Conservation (phyloP, 1,140 invertebrate species). For the Zaprionus ornatus region DNA sequence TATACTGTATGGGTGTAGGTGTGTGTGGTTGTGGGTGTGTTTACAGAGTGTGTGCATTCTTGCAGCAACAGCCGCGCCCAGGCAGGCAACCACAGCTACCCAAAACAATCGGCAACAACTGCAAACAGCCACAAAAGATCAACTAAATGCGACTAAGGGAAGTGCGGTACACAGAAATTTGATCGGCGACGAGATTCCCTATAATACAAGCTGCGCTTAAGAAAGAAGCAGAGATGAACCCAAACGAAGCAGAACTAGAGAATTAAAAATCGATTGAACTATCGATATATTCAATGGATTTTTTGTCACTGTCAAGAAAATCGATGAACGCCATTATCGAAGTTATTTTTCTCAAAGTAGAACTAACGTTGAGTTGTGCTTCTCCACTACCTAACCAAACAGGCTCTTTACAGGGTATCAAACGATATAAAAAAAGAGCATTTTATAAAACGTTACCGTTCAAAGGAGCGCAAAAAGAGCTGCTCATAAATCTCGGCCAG, state of each 20-base stretch:
- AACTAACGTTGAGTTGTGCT: too few species aligned
- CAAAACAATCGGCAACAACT: constrained; percentile 18
- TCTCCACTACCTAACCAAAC: not conserved
- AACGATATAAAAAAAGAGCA: constrained; percentile 21
- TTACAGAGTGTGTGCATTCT: constrained; percentile 26
- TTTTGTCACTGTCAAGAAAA: too few species aligned
- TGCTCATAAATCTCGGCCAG: constrained; percentile 62
- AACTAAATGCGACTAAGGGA: constrained; percentile 4
- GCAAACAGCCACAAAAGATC: constrained; percentile 12
- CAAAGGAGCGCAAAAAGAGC: constrained; percentile 54
- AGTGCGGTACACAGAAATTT: too few species aligned
- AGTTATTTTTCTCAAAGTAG: too few species aligned
- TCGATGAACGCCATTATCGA: too few species aligned
- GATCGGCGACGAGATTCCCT: not conserved
- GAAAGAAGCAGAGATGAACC: too few species aligned
- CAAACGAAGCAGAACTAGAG: too few species aligned
- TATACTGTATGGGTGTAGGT: not conserved
- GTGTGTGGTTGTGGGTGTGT: not conserved
- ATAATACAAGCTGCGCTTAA: not conserved
- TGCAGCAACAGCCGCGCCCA: constrained; percentile 24
- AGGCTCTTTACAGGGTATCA: constrained; percentile 12
- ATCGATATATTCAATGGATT: too few species aligned
- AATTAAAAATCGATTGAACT: too few species aligned
- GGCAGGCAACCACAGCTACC: constrained; percentile 12
- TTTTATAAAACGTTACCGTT: constrained; percentile 50